These are phyloP conservation scores for Drosophila jambulina DNA, from an alignment of 1,140 invertebrate species.

Conservation along the genomic window DNA sequence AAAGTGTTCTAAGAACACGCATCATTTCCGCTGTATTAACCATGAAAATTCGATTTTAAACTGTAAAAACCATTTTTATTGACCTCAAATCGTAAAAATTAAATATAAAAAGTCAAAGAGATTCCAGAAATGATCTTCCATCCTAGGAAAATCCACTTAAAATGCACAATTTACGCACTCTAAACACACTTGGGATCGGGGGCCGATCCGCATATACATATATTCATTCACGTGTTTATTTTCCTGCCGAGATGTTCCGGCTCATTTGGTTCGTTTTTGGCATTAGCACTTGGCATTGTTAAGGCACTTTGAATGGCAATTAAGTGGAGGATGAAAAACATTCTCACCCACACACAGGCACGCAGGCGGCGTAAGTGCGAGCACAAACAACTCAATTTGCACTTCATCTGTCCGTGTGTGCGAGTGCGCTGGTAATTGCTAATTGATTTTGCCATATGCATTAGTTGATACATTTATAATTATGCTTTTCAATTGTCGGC, in stretches of 20 bases:
- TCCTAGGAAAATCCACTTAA: neutral
- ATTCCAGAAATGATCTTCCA: neutral
- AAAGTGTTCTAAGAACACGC: neutral
- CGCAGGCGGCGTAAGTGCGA: neutral
- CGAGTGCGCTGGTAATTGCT: constrained; percentile 60
- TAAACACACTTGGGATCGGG: neutral
- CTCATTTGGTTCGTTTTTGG: constrained; percentile 41
- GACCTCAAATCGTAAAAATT: neutral
- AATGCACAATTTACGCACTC: constrained; percentile 28
- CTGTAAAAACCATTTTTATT: neutral
- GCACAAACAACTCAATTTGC: constrained; percentile 69
- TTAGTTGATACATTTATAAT: constrained; percentile 80
- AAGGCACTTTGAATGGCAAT: constrained; percentile 69
- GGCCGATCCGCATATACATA: neutral
- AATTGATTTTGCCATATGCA: constrained; percentile 80
- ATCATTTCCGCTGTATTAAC: neutral
- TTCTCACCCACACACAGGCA: constrained; percentile 21
- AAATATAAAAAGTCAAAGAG: neutral
- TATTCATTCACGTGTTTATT: constrained; percentile 32
- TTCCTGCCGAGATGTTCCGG: constrained; percentile 33
- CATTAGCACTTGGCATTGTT: constrained; percentile 68
- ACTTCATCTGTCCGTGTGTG: constrained; percentile 53
- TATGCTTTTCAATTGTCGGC: constrained; percentile 66
- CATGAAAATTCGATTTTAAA: neutral
- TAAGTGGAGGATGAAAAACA: constrained; percentile 67